Evolutionary conservation across 2,113 vertebrate genomes (phyloP), one percentile per base, ranked within the genome.

Genomic region (Antigone vipio): DNA sequence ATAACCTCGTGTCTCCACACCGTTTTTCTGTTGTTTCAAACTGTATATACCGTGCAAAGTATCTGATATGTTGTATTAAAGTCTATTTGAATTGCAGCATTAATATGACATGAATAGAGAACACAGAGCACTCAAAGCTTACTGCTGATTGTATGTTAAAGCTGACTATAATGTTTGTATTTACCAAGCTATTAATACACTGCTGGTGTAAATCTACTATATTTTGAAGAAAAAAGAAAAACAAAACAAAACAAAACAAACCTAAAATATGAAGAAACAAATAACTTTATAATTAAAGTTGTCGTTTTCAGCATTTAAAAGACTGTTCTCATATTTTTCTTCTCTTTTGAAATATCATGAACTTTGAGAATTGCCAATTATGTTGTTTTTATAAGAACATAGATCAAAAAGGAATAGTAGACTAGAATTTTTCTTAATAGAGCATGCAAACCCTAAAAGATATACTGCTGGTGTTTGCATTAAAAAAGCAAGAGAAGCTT

Each of bases 261-360:
- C 4, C 8, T 69, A 62, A 82, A 85, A 45, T 56, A 58, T 15
- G 3, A 89, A 92, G 42, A 90, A 92, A 88, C 17, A 85, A 89
- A 45, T 76, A 90, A 85, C 35, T 95, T 93, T 82, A 64, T 78
- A 91, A 97, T 94, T 95, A 96, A 97, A 96, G 35, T 95, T 81
- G 47, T 50, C 12, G 81, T 72, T 96, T 96, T 92, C 76, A 88
- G 72, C 91, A 78, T 87, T 90, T 93, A 75, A 84, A 80, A 88
- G 49, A 29, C 35, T 89, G 35, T 44, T 92, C n/a, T 77, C 59
- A 24, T 75, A 49, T 84, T 86, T 88, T 81, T 78, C 18, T 59
- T 84, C 26, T 45, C 60, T 84, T 96, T 86, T 23, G 84, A 75
- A 86, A 81, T 64, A 44, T 19, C 50, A 20, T 27, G 49, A 91